These are phyloP conservation scores for Hippocampus zosterae DNA, from an alignment of 2,113 vertebrate genomes.

Conservation along the genomic window DNA sequence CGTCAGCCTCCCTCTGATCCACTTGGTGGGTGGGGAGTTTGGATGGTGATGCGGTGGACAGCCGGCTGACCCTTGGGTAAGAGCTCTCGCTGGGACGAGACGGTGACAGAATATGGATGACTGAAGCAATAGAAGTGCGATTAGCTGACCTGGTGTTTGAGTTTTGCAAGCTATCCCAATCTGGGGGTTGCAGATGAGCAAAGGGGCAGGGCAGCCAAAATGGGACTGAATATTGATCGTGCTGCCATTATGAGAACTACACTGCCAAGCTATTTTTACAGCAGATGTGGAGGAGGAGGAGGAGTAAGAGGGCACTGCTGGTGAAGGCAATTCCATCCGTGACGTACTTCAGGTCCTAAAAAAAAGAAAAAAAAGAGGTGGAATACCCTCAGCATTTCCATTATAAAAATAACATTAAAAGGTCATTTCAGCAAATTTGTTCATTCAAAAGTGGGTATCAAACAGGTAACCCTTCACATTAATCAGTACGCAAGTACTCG, in stretches of 20 bases:
- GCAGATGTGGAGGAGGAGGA: slow-evolving; percentile 56
- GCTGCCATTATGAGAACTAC: slow-evolving; percentile 65
- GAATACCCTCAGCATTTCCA: not conserved
- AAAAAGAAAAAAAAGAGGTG: slow-evolving; percentile 7
- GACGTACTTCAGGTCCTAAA: slow-evolving; percentile 59
- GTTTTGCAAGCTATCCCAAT: slow-evolving; percentile 78
- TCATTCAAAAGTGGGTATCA: no score
- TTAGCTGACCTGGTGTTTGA: slow-evolving; percentile 68
- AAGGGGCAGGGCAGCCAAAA: slow-evolving; percentile 61
- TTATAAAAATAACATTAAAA: no score
- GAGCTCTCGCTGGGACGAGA: slow-evolving; percentile 54
- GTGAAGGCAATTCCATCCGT: slow-evolving; percentile 56
- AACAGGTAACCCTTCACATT: no score
- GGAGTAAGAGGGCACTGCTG: slow-evolving; percentile 46
- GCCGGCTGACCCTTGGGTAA: slow-evolving; percentile 67
- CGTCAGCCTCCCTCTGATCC: slow-evolving; percentile 59
- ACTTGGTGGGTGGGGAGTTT: slow-evolving; percentile 58
- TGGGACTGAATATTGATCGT: slow-evolving; percentile 73
- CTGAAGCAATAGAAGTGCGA: slow-evolving; percentile 62
- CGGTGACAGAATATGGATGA: slow-evolving; percentile 47
- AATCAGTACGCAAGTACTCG: no score
- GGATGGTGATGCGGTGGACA: slow-evolving; percentile 50
- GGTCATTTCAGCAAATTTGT: no score
- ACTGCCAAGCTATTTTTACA: slow-evolving; percentile 71
- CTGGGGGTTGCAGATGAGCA: slow-evolving; percentile 49